A percentile compares a stretch with the other conserved stretches of the same genome.
Evolutionary conservation across 2,113 vertebrate species (phyloP).

Genomic region (Mesitornis unicolor): DNA sequence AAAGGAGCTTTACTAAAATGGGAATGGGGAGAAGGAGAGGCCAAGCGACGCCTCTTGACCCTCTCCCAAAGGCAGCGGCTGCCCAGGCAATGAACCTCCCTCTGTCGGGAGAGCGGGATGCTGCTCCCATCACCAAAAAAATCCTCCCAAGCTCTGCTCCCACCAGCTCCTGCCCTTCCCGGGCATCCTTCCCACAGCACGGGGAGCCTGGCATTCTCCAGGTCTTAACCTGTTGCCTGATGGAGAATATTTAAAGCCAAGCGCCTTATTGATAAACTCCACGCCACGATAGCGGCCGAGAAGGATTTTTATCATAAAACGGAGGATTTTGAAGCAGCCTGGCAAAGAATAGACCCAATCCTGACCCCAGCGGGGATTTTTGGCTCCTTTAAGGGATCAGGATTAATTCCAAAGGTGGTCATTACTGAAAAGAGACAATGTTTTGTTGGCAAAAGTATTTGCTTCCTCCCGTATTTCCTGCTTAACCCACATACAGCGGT

Average conservation of each 20-base stretch:
- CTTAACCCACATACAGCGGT: background rate
- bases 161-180: too few species aligned
- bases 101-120: background rate
- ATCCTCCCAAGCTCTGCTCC: background rate
- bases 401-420: background rate
- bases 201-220: background rate
- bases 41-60: background rate
- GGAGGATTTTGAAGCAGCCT: background rate
- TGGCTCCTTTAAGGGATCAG: background rate
- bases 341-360: background rate
- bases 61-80: background rate
- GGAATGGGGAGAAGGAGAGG: background rate
- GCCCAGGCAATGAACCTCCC: background rate
- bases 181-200: too few species aligned
- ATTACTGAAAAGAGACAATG: background rate
- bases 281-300: rapidly evolving
- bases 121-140: background rate
- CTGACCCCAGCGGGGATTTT: background rate
- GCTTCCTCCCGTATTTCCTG: background rate
- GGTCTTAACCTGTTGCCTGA: background rate
- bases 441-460: background rate
- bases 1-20: background rate
- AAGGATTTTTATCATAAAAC: background rate
- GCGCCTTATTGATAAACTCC: background rate
- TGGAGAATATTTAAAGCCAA: background rate